Evolutionary conservation across 2,113 vertebrate genomes (phyloP), one percentile per base, ranked within the genome.

Genomic region (Stegastes partitus): DNA sequence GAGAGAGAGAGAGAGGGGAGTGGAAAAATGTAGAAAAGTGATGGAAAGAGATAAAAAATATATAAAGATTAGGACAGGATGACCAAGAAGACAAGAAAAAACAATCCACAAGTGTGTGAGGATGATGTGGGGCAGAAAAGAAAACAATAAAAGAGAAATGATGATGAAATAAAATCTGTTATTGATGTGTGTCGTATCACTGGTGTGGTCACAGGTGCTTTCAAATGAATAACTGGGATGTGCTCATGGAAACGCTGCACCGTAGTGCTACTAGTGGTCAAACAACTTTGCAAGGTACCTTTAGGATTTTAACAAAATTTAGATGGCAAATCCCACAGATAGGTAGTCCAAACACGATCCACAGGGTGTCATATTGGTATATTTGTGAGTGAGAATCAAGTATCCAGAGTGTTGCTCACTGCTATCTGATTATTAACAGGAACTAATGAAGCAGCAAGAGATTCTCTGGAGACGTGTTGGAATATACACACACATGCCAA

Each of bases 381-480:
- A 1, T 71, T 0, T 69, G 39, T 45, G 14, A 34, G 16, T 47
- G 50, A 56, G 23, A 56, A 15, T 78, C 53, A 22, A 37, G n/a
- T 1, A 56, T 47, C 54, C 21, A 73, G 25, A 55, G 50, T 2
- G 5, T 15, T 50, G 56, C 34, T 73, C 57, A 55, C 70, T 77
- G 73, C 66, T 61, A 75, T 63, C 74, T 77, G 68, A 83, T 83
- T 86, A 81, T 83, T 83, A 85, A 59, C 57, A 68, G 67, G 80
- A 80, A 56, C 68, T 85, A 82, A 84, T 74, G 51, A 86, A 83
- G 74, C 63, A 76, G 78, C 51, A 79, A 28, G 67, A 54, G 22
- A 71, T 67, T 85, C 79, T 82, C 65, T 55, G 22, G 42, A 83
- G 77, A 83, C 14, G 8, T 4, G 26, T 49, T 22, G 14, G n/a